phyloP scores from a whole-genome alignment of 2,888 invertebrate species.

The Pammene fasciana region DNA sequence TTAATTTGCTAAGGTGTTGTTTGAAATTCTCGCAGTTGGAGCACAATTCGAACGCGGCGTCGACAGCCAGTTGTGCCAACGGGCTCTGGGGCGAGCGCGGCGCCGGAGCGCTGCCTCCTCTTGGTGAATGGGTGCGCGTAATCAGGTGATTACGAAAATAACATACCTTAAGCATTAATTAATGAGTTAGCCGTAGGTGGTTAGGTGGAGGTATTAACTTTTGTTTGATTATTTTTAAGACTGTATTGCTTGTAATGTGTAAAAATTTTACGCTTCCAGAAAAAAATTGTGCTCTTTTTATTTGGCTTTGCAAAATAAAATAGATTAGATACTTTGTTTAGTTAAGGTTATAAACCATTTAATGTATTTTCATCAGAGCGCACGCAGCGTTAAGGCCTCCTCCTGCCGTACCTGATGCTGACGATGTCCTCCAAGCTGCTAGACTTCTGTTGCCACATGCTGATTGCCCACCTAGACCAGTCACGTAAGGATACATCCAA shows the following conservation, averaged over 20 bases:
- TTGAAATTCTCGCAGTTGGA: slow-evolving; percentile 80
- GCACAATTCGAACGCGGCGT: slow-evolving; percentile 71
- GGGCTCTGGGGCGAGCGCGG: slow-evolving; percentile 93
- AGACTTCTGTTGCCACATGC: slow-evolving; percentile 93
- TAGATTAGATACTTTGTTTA: too few relatives aligned
- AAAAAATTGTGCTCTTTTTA: too few relatives aligned
- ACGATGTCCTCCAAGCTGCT: slow-evolving; percentile 95
- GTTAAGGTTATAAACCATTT: not conserved
- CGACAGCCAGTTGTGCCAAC: slow-evolving; percentile 56
- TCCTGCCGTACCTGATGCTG: slow-evolving; percentile 90
- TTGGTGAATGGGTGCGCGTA: slow-evolving; percentile 95
- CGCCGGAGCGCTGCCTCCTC: slow-evolving; percentile 93
- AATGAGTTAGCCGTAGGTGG: not conserved
- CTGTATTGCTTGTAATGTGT: too few relatives aligned
- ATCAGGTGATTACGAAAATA: slow-evolving; percentile 5
- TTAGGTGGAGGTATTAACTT: too few relatives aligned
- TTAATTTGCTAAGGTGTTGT: too few relatives aligned
- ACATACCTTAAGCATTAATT: too few relatives aligned
- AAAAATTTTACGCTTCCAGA: too few relatives aligned
- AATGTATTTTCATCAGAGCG: slow-evolving; percentile 65
- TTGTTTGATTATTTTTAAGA: too few relatives aligned
- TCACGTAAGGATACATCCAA: slow-evolving; percentile 79
- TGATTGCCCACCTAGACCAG: slow-evolving; percentile 92
- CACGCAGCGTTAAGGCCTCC: slow-evolving; percentile 92
- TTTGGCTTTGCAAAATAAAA: too few relatives aligned